Conservation (phyloP, 37 sponge, comb jelly and placozoan genomes). For the Axinella damicornis region DNA sequence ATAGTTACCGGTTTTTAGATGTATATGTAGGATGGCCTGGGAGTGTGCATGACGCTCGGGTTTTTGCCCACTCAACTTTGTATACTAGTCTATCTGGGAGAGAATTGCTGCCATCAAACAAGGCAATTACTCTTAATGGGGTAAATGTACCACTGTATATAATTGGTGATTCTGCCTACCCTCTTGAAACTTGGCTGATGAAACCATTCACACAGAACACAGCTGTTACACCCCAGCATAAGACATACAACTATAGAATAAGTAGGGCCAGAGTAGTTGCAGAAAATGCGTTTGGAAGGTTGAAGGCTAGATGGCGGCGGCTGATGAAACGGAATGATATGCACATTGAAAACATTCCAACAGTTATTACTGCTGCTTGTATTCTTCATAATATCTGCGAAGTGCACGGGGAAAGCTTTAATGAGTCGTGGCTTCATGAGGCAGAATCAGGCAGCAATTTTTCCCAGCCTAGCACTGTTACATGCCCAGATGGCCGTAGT, state of each 20-base stretch:
- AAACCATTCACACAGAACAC: constrained; percentile 39
- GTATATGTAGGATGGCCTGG: constrained; percentile 61
- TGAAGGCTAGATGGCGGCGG: constrained; percentile 55
- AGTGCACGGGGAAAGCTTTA: no score
- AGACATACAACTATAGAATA: no score
- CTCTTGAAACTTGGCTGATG: constrained; percentile 63
- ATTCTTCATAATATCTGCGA: constrained; percentile 34
- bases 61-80: constrained; percentile 38
- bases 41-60: constrained; percentile 63
- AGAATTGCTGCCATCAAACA: no score
- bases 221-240: no score
- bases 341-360: constrained; percentile 15
- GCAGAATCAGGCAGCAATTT: no score
- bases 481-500: no score
- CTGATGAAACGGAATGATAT: constrained; percentile 46
- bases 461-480: no score
- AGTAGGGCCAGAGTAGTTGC: constrained; percentile 60
- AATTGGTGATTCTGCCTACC: no score
- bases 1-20: constrained; percentile 22
- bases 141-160: constrained; percentile 17
- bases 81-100: background rate
- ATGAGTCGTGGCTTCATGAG: no score
- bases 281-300: constrained; percentile 49
- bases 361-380: constrained; percentile 33
- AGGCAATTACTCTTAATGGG: no score